Evolutionary conservation across 2,113 vertebrate genomes (phyloP).

Genomic region (Mormoops blainvillei): DNA sequence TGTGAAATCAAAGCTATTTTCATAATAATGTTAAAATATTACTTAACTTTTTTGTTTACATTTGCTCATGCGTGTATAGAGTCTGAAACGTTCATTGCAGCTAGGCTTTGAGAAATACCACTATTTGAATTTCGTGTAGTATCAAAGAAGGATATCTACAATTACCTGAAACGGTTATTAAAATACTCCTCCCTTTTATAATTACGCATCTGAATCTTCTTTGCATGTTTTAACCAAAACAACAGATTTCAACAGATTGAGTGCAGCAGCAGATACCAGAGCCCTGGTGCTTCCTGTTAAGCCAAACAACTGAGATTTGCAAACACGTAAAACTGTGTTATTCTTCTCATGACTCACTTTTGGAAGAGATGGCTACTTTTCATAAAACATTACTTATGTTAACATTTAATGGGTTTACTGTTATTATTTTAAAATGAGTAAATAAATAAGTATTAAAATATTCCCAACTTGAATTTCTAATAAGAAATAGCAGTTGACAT

Average conservation of each 20-base stretch:
- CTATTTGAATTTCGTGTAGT: neutral
- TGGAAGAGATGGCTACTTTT: neutral
- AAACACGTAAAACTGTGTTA: neutral
- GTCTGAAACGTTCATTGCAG: neutral
- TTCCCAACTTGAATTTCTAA: neutral
- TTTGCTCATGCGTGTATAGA: neutral
- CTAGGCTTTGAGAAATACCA: neutral
- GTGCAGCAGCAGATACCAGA: neutral
- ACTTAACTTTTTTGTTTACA: neutral
- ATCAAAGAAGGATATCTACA: neutral
- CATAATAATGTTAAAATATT: neutral
- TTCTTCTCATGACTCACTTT: neutral
- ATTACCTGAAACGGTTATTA: neutral
- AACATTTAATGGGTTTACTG: neutral
- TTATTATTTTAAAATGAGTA: neutral
- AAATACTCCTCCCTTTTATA: neutral
- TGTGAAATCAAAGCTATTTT: neutral
- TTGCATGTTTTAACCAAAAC: neutral
- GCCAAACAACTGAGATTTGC: neutral
- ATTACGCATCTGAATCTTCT: neutral
- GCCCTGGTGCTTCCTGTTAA: neutral
- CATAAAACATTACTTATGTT: neutral
- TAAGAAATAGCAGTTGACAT: neutral
- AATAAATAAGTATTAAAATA: neutral
- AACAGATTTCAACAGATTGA: neutral